A percentile compares a stretch with the other conserved stretches of the same genome.
phyloP scores from a whole-genome alignment of 1,140 invertebrate genomes.

The Battus philenor region DNA sequence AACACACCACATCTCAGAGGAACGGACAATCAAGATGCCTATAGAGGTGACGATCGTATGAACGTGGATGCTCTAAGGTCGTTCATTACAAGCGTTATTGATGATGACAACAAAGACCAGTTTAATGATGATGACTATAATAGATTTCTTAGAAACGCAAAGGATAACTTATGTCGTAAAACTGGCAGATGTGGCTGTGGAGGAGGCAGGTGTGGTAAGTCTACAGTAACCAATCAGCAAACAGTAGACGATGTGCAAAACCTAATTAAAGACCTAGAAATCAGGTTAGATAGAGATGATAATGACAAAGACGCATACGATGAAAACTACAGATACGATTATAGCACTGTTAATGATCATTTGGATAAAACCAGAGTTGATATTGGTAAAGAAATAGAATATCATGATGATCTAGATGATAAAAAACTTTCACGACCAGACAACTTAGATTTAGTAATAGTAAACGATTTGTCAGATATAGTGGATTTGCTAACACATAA shows the following conservation, averaged over 20 bases:
- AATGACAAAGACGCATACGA: not conserved
- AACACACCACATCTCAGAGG: not conserved
- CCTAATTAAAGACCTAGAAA: constrained; percentile 8
- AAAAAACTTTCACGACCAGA: not conserved
- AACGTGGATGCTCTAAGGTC: not conserved
- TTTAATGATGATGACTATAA: not conserved
- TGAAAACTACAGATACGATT: not conserved
- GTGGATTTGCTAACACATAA: not conserved
- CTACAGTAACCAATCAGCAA: not conserved
- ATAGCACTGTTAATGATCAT: not conserved
- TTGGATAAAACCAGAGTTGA: not conserved
- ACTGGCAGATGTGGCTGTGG: constrained; percentile 17
- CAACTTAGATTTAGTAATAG: constrained; percentile 1
- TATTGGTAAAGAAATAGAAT: not conserved
- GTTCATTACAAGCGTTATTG: not conserved
- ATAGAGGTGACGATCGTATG: not conserved
- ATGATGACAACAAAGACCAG: not conserved
- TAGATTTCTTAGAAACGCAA: not conserved
- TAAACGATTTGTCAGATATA: constrained; percentile 3
- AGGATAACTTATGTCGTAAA: constrained; percentile 8
- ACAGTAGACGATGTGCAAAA: constrained; percentile 14
- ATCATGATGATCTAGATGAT: not conserved
- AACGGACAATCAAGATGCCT: not conserved
- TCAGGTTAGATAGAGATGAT: constrained; percentile 3
- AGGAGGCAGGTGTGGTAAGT: constrained; percentile 3